These are phyloP conservation scores for Streblospio benedicti DNA, from an alignment of 1,140 invertebrate species.

Conservation along the genomic window DNA sequence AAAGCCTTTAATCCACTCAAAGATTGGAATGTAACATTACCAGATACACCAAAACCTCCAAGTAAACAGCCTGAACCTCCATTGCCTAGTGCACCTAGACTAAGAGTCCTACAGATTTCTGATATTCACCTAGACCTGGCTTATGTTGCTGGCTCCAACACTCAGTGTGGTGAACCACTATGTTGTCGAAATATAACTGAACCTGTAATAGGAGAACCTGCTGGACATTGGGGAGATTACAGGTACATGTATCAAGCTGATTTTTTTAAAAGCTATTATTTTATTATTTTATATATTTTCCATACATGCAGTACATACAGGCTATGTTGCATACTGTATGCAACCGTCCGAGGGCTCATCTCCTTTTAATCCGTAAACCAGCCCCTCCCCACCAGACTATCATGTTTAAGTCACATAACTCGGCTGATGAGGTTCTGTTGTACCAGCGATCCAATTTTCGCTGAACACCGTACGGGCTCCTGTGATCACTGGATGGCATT, in stretches of 20 bases:
- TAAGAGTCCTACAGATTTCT: constrained; percentile 61
- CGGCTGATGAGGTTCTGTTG: too few species aligned
- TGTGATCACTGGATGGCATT: too few species aligned
- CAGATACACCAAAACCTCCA: constrained; percentile 32
- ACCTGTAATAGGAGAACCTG: background rate
- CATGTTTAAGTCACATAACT: too few species aligned
- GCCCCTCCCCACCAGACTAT: too few species aligned
- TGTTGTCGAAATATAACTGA: constrained; percentile 58
- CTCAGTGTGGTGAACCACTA: constrained; percentile 62
- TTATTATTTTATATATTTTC: background rate
- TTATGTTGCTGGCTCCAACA: constrained; percentile 59
- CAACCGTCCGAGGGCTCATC: too few species aligned
- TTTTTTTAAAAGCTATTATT: background rate
- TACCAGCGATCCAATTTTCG: too few species aligned
- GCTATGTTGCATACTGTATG: too few species aligned
- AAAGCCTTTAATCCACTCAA: constrained; percentile 23
- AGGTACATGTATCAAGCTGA: background rate
- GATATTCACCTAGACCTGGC: constrained; percentile 72
- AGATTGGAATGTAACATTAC: constrained; percentile 34
- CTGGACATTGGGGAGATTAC: background rate
- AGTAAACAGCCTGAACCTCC: constrained; percentile 24
- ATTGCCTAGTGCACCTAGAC: constrained; percentile 29
- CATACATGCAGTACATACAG: background rate
- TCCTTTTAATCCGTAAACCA: too few species aligned
- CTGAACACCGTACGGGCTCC: too few species aligned